Percentiles rank a stretch among this genome's conserved stretches.
Conservation (phyloP, 2,797 vertebrate genomes). For the Periophthalmus magnuspinnatus region DNA sequence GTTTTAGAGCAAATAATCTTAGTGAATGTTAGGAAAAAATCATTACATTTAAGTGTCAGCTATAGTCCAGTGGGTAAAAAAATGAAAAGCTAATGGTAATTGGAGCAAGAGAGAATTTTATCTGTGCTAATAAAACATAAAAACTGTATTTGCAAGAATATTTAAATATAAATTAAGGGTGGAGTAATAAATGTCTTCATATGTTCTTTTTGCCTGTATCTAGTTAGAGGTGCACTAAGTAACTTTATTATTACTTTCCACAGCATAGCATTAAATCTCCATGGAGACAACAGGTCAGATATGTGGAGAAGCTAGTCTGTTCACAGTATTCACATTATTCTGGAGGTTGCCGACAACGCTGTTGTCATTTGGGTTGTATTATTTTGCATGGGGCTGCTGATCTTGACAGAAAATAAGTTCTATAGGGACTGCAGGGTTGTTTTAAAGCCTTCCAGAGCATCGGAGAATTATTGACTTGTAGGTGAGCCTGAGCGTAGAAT, state of each 20-base stretch:
- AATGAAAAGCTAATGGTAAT: not conserved
- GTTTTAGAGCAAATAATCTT: slow-evolving; percentile 35
- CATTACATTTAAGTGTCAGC: not conserved
- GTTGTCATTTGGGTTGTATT: too few relatives aligned
- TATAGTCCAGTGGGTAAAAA: not conserved
- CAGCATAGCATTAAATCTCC: not conserved
- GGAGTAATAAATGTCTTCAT: not conserved
- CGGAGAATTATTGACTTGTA: too few relatives aligned
- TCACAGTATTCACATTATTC: not conserved
- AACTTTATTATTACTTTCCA: not conserved
- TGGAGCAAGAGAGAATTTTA: not conserved
- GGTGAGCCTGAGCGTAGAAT: too few relatives aligned
- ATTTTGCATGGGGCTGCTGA: too few relatives aligned
- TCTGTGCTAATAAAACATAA: not conserved
- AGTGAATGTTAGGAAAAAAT: slow-evolving; percentile 11
- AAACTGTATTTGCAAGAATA: not conserved
- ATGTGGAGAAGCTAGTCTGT: not conserved
- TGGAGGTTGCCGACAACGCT: too few relatives aligned
- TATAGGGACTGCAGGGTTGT: too few relatives aligned
- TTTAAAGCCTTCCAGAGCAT: too few relatives aligned
- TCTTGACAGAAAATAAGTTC: too few relatives aligned
- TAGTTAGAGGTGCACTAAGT: not conserved
- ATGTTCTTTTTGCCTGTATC: not conserved
- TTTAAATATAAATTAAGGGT: too few relatives aligned
- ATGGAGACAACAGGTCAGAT: not conserved